Base-by-base conservation (phyloP, 2,888 invertebrate genomes). In the Chorisops tibialis region DNA sequence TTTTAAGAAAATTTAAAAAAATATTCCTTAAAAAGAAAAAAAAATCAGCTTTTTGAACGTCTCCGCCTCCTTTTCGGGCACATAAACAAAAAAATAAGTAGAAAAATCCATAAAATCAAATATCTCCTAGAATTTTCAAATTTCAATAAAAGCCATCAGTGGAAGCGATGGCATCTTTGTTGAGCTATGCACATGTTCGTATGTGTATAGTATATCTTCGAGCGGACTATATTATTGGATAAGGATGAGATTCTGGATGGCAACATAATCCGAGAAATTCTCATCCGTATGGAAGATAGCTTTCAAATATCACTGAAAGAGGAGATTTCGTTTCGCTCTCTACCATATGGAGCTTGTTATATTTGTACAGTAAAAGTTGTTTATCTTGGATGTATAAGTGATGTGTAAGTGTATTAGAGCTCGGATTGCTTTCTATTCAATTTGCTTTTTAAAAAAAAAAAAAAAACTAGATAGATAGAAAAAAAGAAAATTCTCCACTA, bases 361-460 rank as follows among this genome's bases (percentile, higher is more conserved):
- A 16, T 50, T 35, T 16, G 35, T 14, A 24, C 50, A 2, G 11
- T 21, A 16, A 7, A 30, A 7, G 30, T 30, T 56, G 56, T 43
- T 56, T 56, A 45, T 18, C 56, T 56, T 52, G 14, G 22, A 14
- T 56, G 45, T 56, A 56, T 56, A 41, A 41, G 45, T 30, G 24
- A 56, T 24, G 22, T 56, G 45, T 56, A 43, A 56, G 43, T 56
- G 56, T 56, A 56, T 56, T 56, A 41, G 30, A 43, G 41, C 4
- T 21, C n/a, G 43, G 45, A 56, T 56, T 56, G 56, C 43, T 56
- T 56, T 38, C 56, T 24, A 56, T 56, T 43, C 43, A 56, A 19
- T 56, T 56, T 56, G 19, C 39, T 21, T 21, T 39, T 54, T 7
- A 30, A 37, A 16, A 37, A 50, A 30, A 50, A 50, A 50, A 9